Base-by-base conservation (phyloP, 2,113 vertebrate species). In the Albula glossodonta region DNA sequence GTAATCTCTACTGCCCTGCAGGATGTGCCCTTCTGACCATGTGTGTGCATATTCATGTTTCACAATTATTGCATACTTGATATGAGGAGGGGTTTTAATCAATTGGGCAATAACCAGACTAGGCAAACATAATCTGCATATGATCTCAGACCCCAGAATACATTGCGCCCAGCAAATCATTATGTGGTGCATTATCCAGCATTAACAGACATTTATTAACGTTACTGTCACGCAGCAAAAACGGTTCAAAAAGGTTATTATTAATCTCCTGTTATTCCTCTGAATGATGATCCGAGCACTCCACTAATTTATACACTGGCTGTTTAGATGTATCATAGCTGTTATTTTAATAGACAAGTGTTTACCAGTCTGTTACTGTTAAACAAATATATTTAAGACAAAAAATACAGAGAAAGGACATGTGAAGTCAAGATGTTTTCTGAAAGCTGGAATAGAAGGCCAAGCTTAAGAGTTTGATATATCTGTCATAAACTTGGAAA, bases 1-100 rank as follows among this genome's bases (percentile, higher is more conserved):
- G 22, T 8, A 74, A 31, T 31, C 70, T 74, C 31, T 74, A 74
- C n/a, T 22, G 22, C 31, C 70, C 70, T 25, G 70, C n/a, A 74
- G n/a, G 31, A 74, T 31, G n/a, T 31, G 70, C n/a, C 70, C 70
- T 74, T 74, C n/a, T 74, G 70, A 31, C 22, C 31, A 74, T 74
- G 70, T 9, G 70, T n/a, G 31, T 74, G 70, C 70, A 74, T 74
- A 74, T 74, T 74, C 70, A 74, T 74, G 70, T 74, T 10, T 74
- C 70, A 74, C 22, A 74, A 70, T n/a, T 74, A 74, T 74, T 22
- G 19, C 3, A n/a, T 22, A 31, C 70, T 31, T 74, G 22, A 10
- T 22, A n/a, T 74, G 31, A n/a, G 70, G 22, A 22, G n/a, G 17
- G 70, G 22, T 74, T 74, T 74, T n/a, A 74, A 74, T 74, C 22